These are phyloP conservation scores for Lottia scabra DNA, from an alignment of 2,888 invertebrate species.

Conservation along the genomic window DNA sequence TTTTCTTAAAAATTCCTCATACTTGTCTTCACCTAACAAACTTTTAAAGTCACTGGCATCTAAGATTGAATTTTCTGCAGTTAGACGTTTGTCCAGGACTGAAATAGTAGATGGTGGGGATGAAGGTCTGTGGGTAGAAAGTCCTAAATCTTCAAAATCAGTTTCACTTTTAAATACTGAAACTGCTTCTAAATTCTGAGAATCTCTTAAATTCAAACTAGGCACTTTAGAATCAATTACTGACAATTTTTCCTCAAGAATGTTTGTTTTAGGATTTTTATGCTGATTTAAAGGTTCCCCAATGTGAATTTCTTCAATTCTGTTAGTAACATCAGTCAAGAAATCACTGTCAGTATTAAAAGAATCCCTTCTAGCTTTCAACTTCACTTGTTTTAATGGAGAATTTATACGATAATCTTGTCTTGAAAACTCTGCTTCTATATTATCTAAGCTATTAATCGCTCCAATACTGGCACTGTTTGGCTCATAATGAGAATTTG, in stretches of 20 bases:
- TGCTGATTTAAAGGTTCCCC: background rate
- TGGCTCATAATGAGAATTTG: too few relatives aligned
- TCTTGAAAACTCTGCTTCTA: background rate
- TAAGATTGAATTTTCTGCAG: background rate
- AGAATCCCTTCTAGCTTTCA: background rate
- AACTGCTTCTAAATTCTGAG: constrained; percentile 34
- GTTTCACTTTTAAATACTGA: constrained; percentile 30
- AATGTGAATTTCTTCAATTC: background rate
- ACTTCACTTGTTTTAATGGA: background rate
- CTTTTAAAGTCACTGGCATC: constrained; percentile 23
- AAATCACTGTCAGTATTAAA: background rate
- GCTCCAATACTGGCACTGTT: background rate
- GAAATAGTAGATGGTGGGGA: constrained; percentile 19
- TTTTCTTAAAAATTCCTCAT: constrained; percentile 46
- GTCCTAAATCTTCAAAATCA: constrained; percentile 41
- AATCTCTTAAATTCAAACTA: constrained; percentile 23
- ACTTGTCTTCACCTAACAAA: constrained; percentile 45
- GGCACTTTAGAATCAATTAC: background rate
- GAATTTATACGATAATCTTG: background rate
- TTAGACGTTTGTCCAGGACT: constrained; percentile 3
- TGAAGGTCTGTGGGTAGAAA: constrained; percentile 55
- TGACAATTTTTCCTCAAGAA: background rate
- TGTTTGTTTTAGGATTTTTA: too few relatives aligned
- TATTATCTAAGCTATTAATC: background rate
- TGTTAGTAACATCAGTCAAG: background rate